A percentile compares a stretch with the other conserved stretches of the same genome.
phyloP scores from a whole-genome alignment of 2,797 vertebrate species.

The Tragopan temminckii region DNA sequence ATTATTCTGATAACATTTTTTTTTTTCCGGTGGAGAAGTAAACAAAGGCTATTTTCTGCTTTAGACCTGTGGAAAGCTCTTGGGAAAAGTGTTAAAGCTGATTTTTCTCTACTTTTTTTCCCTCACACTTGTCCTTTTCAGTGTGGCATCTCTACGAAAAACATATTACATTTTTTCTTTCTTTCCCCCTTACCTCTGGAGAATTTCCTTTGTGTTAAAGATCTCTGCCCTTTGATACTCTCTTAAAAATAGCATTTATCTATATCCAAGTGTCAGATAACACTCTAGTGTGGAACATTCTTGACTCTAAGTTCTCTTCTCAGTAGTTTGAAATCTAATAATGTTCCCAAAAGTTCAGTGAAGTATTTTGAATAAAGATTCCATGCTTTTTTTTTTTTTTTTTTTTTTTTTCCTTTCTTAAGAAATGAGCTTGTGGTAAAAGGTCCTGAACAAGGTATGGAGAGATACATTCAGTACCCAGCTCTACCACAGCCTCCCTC shows the following conservation, averaged over 20 bases:
- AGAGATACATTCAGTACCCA: not conserved
- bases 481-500: not conserved
- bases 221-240: not conserved
- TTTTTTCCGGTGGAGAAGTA: not conserved
- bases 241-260: not conserved
- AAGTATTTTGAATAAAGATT: not conserved
- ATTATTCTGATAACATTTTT: not conserved
- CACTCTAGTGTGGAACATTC: not conserved
- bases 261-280: not conserved
- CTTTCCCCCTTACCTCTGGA: too few relatives aligned
- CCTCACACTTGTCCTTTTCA: not conserved
- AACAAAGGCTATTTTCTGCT: not conserved
- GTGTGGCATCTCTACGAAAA: not conserved
- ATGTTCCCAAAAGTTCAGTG: not conserved
- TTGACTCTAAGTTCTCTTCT: not conserved
- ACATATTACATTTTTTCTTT: fast-evolving
- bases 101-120: not conserved
- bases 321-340: not conserved
- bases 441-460: not conserved
- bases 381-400: not conserved
- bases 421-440: not conserved
- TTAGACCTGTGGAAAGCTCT: not conserved
- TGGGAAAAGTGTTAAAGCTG: not conserved
- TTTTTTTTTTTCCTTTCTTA: not conserved
- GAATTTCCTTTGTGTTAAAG: not conserved